phyloP scores from a whole-genome alignment of 1,140 invertebrate species.

The Drosophila bipectinata region DNA sequence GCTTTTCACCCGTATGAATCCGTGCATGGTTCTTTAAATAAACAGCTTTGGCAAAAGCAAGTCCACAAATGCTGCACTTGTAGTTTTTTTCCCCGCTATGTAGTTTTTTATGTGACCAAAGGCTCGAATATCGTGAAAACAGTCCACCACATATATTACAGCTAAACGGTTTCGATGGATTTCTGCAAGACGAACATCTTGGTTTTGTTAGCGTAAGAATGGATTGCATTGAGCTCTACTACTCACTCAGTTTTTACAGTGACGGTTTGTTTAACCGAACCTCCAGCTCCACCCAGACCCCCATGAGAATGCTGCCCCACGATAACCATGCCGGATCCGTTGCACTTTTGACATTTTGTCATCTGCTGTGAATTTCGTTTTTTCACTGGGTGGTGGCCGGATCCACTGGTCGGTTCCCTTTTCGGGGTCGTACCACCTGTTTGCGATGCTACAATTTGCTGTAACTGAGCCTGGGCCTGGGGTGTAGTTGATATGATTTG shows the following conservation, averaged over 20 bases:
- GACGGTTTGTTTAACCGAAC: conserved; percentile 58
- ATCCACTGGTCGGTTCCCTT: conserved; percentile 44
- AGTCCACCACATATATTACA: conserved; percentile 94
- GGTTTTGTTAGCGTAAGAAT: conserved; percentile 35
- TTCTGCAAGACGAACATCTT: conserved; percentile 52
- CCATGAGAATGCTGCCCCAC: conserved; percentile 85
- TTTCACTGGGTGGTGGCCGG: conserved; percentile 91
- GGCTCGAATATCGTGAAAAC: conserved; percentile 92
- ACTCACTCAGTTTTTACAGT: conserved; percentile 80
- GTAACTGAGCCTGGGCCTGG: conserved; percentile 73
- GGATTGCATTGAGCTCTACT: conserved; percentile 11
- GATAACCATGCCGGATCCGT: conserved; percentile 93
- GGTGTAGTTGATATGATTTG: conserved; percentile 79
- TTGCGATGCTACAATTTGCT: conserved; percentile 72
- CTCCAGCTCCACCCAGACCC: conserved; percentile 44
- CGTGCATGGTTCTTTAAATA: conserved; percentile 96
- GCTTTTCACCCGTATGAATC: conserved; percentile 93
- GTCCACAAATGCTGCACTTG: conserved; percentile 95
- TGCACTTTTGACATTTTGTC: conserved; percentile 94
- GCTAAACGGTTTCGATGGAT: conserved; percentile 89
- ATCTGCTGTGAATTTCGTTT: conserved; percentile 91
- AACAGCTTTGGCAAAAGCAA: conserved; percentile 95
- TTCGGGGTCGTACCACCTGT: conserved; percentile 70
- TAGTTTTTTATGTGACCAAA: conserved; percentile 93
- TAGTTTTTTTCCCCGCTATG: conserved; percentile 95